Percentiles rank a stretch among this genome's conserved stretches.
Evolutionary conservation across 2,888 invertebrate genomes (phyloP).

Genomic region (Nebria brevicollis): DNA sequence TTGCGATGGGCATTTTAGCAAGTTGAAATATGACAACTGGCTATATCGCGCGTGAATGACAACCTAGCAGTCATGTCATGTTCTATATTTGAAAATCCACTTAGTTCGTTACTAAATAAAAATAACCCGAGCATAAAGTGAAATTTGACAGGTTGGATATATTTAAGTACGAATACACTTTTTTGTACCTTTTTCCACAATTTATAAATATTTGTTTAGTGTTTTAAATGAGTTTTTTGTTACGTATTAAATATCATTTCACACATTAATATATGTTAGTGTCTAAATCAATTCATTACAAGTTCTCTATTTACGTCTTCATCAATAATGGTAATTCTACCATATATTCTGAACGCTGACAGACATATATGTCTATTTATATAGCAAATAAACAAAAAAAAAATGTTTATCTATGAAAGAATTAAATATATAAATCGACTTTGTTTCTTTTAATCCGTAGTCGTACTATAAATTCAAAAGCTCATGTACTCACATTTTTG

Average conservation of each 20-base stretch:
- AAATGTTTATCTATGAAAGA: background rate
- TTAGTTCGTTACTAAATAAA: slow-evolving; percentile 27
- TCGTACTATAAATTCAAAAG: slow-evolving; percentile 27
- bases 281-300: too few relatives aligned
- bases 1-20: slow-evolving; percentile 7
- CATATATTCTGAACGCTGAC: background rate
- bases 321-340: too few relatives aligned
- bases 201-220: too few relatives aligned
- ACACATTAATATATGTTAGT: too few relatives aligned
- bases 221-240: too few relatives aligned
- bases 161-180: background rate
- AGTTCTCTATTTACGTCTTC: too few relatives aligned
- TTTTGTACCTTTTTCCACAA: too few relatives aligned
- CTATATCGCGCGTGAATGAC: background rate
- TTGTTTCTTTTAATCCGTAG: slow-evolving; percentile 28
- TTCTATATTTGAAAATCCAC: slow-evolving; percentile 38
- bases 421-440: slow-evolving; percentile 31
- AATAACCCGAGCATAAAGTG: slow-evolving; percentile 19
- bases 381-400: background rate
- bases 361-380: slow-evolving; percentile 3
- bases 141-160: slow-evolving; percentile 12
- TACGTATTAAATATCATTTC: too few relatives aligned
- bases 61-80: slow-evolving; percentile 10
- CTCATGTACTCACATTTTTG: slow-evolving; percentile 37
- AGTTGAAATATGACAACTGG: background rate